Evolutionary conservation across 2,888 invertebrate species (phyloP), one percentile per base, ranked within the genome.

Genomic region (Dicyrtoma fusca): DNA sequence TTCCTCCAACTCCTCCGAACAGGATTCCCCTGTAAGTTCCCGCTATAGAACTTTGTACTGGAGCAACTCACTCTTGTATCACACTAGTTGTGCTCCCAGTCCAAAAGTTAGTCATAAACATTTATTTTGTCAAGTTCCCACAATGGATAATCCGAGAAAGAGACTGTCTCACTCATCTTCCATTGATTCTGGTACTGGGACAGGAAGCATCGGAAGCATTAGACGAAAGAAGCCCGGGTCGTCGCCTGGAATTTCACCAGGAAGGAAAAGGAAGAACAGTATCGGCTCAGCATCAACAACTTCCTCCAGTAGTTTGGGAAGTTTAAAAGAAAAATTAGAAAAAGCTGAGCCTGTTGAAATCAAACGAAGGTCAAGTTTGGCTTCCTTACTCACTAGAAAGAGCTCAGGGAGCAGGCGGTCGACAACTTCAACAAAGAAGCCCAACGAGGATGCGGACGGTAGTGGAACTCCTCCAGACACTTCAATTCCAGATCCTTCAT

Each of bases 11-110:
- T 55, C 66, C 23, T 63, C 63, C 26, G 55, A 53, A 17, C 55
- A 25, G 11, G 44, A 62, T 49, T 62, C 51, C 17, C 61, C 61
- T 3, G n/a, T 61, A 17, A 19, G 25, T 69, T 26, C 69, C 10
- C 14, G 21, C 42, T n/a, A 42, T 68, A n/a, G 51, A 14, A 61
- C 25, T n/a, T 45, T 62, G n/a, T 51, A 51, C 17, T 75, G 75
- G 73, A 74, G 71, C 64, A 72, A 74, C 8, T 74, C 74, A 17
- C 42, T 75, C 11, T 63, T 75, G 26, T 75, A 75, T 45, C 69
- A 74, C 47, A 74, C 70, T 55, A 55, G 23, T 17, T 70, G 75
- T 5, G 47, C 70, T 45, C 53, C 76, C 8, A 72, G 61, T 59
- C 76, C 74, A 0, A 73, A 57, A 72, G 25, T 76, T 19, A 75